These are phyloP conservation scores for Drosophila silvestris DNA, from an alignment of 2,888 invertebrate species.

Conservation along the genomic window DNA sequence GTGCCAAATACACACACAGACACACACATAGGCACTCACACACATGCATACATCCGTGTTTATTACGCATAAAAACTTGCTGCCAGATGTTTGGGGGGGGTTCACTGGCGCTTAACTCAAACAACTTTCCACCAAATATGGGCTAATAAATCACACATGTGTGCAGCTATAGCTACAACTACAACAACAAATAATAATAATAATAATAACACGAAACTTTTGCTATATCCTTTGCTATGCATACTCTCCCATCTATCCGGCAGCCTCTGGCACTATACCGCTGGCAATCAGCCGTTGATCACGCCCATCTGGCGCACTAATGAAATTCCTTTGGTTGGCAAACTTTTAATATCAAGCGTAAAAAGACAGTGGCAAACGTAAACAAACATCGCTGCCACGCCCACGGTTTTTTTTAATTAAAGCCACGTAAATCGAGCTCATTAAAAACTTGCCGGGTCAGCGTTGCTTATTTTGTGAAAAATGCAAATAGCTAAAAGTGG, in stretches of 20 bases:
- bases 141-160: conserved; percentile 66
- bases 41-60: conserved; percentile 1
- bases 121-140: conserved; percentile 63
- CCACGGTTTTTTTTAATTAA: conserved; percentile 67
- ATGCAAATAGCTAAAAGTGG: conserved; percentile 3
- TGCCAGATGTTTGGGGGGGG: conserved; percentile 48
- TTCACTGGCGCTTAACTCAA: conserved; percentile 38
- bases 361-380: conserved; percentile 43
- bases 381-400: conserved; percentile 46
- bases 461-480: conserved; percentile 21
- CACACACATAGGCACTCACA: conserved; percentile 3
- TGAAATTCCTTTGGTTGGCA: conserved; percentile 65
- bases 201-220: conserved; percentile 48
- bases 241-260: background rate
- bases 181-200: conserved; percentile 21
- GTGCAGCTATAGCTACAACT: conserved; percentile 34
- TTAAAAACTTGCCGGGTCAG: conserved; percentile 70
- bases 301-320: conserved; percentile 66
- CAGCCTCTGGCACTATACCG: conserved; percentile 1
- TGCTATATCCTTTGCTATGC: conserved; percentile 38
- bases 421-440: conserved; percentile 65
- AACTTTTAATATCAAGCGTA: conserved; percentile 58
- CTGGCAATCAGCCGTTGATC: conserved; percentile 41
- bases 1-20: conserved; percentile 24
- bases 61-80: conserved; percentile 36